These are phyloP conservation scores for Tenthredo livida DNA, from an alignment of 2,888 invertebrate species.

Conservation along the genomic window DNA sequence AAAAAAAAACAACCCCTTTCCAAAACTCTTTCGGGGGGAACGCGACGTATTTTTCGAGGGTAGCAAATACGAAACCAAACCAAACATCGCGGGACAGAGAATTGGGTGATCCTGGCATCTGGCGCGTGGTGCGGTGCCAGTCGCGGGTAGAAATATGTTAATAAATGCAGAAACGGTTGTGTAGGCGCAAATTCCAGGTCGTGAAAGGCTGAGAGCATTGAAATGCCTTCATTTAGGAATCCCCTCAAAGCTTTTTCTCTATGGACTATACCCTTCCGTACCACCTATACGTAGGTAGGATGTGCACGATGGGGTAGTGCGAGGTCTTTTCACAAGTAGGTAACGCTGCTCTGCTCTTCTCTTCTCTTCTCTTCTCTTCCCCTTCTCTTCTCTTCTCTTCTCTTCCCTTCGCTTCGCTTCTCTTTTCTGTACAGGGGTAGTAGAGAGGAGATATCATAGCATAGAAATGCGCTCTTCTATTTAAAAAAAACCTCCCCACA, in stretches of 20 bases:
- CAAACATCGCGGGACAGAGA: conserved; percentile 1
- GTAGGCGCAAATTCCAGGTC: conserved; percentile 35
- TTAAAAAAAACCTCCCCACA: conserved; percentile 49
- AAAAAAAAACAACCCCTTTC: background rate
- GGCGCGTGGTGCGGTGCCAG: background rate
- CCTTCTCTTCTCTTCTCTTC: background rate
- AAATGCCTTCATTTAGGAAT: conserved; percentile 62
- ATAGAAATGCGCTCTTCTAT: conserved; percentile 65
- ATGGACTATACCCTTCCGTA: background rate
- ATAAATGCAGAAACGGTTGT: conserved; percentile 49
- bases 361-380: background rate
- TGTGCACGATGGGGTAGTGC: background rate
- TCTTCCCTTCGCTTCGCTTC: background rate
- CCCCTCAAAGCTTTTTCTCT: conserved; percentile 51
- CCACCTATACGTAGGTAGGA: background rate
- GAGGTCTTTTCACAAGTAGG: conserved; percentile 32
- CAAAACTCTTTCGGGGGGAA: background rate
- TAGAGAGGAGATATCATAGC: background rate
- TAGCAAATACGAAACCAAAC: conserved; percentile 9
- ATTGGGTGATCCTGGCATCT: conserved; percentile 20
- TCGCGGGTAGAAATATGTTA: conserved; percentile 36
- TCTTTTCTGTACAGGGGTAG: background rate
- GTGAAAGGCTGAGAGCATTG: conserved; percentile 61
- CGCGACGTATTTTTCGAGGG: background rate
- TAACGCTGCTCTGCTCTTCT: background rate